These are phyloP conservation scores for Felis chaus DNA, from an alignment of 2,113 vertebrate species.

Conservation along the genomic window DNA sequence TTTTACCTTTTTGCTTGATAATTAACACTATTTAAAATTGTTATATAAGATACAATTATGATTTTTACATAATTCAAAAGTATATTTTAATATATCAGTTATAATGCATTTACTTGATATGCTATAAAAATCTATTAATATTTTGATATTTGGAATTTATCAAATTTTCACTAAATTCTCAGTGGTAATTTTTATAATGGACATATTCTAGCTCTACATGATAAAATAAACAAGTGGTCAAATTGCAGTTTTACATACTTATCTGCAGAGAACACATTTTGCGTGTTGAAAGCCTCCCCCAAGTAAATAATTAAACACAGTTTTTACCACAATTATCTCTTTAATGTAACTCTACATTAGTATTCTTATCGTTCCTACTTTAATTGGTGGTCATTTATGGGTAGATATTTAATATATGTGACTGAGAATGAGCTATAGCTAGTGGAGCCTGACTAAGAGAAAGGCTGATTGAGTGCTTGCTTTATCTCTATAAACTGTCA, in stretches of 20 bases:
- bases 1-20: background rate
- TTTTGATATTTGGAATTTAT: conserved; percentile 14
- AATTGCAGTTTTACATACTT: background rate
- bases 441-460: background rate
- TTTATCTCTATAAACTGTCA: background rate
- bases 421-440: background rate
- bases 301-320: background rate
- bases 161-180: background rate
- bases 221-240: background rate
- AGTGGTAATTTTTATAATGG: background rate
- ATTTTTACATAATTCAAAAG: background rate
- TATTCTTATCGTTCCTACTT: background rate
- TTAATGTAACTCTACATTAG: background rate
- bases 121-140: background rate
- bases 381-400: background rate
- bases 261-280: background rate
- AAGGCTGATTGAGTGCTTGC: background rate
- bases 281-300: background rate
- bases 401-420: background rate
- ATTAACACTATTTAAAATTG: background rate
- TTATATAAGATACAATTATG: background rate
- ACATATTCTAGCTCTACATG: background rate
- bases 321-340: background rate
- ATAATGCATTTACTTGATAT: background rate
- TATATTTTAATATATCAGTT: background rate